These are phyloP conservation scores for Eilema caniola DNA, from an alignment of 2,888 invertebrate genomes.

Conservation along the genomic window DNA sequence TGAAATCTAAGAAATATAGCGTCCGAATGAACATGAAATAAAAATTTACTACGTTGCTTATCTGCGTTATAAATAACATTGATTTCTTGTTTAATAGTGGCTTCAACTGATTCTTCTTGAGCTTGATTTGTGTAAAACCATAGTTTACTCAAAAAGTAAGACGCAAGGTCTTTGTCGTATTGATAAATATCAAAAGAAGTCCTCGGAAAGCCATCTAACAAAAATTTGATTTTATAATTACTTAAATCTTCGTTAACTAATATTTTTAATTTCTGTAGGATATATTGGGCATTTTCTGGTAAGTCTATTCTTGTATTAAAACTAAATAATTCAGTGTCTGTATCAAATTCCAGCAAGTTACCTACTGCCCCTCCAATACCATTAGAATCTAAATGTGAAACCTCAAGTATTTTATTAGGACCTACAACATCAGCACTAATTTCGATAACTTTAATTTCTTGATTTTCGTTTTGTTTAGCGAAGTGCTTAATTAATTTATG, in stretches of 20 bases:
- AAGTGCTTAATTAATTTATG: conserved; percentile 32
- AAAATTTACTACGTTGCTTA: conserved; percentile 46
- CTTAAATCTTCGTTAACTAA: conserved; percentile 35
- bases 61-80: conserved; percentile 48
- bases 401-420: conserved; percentile 42
- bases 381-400: conserved; percentile 48
- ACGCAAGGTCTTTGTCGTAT: conserved; percentile 52
- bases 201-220: conserved; percentile 55
- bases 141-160: conserved; percentile 55
- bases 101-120: conserved; percentile 58
- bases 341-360: conserved; percentile 52
- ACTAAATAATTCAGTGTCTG: conserved; percentile 41
- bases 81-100: conserved; percentile 55
- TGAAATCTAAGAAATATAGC: conserved; percentile 61
- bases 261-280: conserved; percentile 40
- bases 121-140: conserved; percentile 65
- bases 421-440: conserved; percentile 49
- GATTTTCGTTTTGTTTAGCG: conserved; percentile 19
- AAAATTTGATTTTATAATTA: conserved; percentile 49
- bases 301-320: conserved; percentile 45
- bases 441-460: conserved; percentile 35
- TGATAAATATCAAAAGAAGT: conserved; percentile 51
- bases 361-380: conserved; percentile 59
- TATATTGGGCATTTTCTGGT: conserved; percentile 46
- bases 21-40: conserved; percentile 58